Conservation (phyloP, 1,140 invertebrate species). For the Drosophila burlai region DNA sequence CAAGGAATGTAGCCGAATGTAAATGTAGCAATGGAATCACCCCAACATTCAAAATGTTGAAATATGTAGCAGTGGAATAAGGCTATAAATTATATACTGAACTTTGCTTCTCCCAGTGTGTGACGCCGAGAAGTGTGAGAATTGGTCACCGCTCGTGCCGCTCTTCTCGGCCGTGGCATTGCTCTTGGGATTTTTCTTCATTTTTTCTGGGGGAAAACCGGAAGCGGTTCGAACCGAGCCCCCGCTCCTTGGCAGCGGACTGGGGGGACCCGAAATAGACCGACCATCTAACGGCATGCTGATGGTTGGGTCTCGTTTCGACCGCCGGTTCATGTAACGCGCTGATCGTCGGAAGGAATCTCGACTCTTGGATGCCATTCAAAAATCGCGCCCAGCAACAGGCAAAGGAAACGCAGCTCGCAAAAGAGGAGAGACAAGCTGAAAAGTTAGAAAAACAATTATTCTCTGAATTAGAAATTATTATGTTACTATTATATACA, state of each 20-base stretch:
- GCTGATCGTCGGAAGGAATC: conserved; percentile 30
- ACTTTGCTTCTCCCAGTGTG: not conserved
- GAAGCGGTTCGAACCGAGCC: conserved; percentile 49
- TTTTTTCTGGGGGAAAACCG: conserved; percentile 62
- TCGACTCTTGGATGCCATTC: conserved; percentile 59
- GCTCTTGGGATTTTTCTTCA: conserved; percentile 32
- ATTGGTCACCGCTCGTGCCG: conserved; percentile 18
- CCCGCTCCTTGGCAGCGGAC: conserved; percentile 17
- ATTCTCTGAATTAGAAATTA: not conserved
- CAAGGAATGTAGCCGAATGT: too few species aligned
- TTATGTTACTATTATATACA: not conserved
- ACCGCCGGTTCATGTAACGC: conserved; percentile 31
- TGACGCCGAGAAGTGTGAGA: conserved; percentile 11
- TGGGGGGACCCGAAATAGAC: conserved; percentile 66
- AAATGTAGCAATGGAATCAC: too few species aligned
- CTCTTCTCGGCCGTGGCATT: conserved; percentile 15
- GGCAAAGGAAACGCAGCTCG: conserved; percentile 13
- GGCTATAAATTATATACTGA: not conserved
- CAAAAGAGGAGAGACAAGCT: too few species aligned
- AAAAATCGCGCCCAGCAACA: conserved; percentile 39
- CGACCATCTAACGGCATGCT: conserved; percentile 59
- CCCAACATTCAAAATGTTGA: too few species aligned
- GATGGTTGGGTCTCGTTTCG: conserved; percentile 42
- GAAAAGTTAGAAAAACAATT: not conserved
- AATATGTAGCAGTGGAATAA: too few species aligned